Evolutionary conservation across 2,113 vertebrate species (phyloP).

Genomic region (Chloroceryle aenea): DNA sequence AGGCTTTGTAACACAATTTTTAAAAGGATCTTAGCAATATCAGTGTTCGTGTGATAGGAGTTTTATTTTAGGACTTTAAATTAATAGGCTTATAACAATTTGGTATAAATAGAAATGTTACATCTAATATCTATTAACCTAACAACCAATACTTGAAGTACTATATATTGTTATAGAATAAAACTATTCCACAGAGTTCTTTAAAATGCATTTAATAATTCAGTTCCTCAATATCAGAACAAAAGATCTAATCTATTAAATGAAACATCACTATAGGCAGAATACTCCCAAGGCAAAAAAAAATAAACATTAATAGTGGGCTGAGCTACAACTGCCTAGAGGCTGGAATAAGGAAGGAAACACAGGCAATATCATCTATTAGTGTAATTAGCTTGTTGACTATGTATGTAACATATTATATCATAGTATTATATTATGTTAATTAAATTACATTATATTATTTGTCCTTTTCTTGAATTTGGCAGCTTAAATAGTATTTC

Average conservation of each 20-base stretch:
- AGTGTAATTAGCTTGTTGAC: neutral
- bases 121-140: neutral
- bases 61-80: neutral
- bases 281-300: neutral
- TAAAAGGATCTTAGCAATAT: neutral
- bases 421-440: no score
- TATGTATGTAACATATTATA: neutral
- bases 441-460: neutral
- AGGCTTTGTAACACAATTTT: neutral
- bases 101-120: neutral
- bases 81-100: neutral
- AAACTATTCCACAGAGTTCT: neutral
- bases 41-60: neutral
- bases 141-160: neutral
- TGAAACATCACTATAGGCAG: neutral
- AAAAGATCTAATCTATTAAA: neutral
- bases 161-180: neutral
- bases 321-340: neutral
- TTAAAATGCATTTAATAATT: neutral
- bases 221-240: neutral
- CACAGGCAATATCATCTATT: neutral
- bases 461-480: neutral
- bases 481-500: neutral
- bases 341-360: neutral
- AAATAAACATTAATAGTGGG: neutral